phyloP scores from a whole-genome alignment of 2,797 vertebrate species.

The Decapterus maruadsi region DNA sequence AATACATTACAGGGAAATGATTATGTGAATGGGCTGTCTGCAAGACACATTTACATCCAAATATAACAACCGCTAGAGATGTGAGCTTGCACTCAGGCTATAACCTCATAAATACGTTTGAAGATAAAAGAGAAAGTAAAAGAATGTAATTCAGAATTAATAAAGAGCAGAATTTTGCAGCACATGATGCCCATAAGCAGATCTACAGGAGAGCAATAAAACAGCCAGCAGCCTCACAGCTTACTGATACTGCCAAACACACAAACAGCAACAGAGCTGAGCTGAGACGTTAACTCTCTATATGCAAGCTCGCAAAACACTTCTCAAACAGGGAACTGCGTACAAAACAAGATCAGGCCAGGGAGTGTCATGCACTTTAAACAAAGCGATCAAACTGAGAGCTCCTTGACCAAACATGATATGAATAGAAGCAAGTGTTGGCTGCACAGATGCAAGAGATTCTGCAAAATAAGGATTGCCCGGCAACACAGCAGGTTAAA shows the following conservation, averaged over 20 bases:
- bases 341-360: background rate
- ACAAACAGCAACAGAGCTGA: background rate
- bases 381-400: background rate
- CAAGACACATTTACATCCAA: background rate
- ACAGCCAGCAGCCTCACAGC: background rate
- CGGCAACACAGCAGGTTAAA: background rate
- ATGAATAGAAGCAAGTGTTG: background rate
- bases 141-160: background rate
- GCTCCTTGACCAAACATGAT: background rate
- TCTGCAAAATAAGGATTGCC: background rate
- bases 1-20: background rate
- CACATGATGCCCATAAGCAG: background rate
- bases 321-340: background rate
- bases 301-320: background rate
- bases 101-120: background rate
- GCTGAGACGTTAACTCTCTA: background rate
- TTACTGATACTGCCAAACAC: slow-evolving; percentile 4
- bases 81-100: background rate
- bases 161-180: background rate
- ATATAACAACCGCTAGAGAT: background rate
- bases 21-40: background rate
- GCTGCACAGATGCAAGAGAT: background rate
- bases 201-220: slow-evolving; percentile 6
- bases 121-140: background rate
- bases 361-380: background rate